A percentile compares a stretch with the other conserved stretches of the same genome.
phyloP scores from a whole-genome alignment of 2,797 vertebrate species.

The Stomatorhinus walkeri region DNA sequence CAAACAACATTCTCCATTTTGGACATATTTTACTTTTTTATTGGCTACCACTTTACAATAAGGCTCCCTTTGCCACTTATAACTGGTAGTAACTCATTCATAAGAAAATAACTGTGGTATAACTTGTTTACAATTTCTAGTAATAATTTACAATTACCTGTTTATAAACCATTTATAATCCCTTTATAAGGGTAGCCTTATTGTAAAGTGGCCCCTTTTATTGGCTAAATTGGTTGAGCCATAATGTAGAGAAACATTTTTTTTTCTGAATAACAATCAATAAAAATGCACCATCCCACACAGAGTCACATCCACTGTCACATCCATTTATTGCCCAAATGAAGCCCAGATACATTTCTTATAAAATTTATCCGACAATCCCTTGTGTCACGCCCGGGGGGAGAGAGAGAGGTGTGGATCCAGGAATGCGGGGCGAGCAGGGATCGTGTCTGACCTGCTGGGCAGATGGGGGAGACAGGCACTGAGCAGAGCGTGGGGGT shows the following conservation, averaged over 20 bases:
- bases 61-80: background rate
- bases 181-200: too few species aligned
- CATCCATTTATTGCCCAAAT: background rate
- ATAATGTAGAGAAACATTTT: background rate
- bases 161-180: too few species aligned
- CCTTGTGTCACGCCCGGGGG: too few species aligned
- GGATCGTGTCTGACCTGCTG: too few species aligned
- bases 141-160: too few species aligned
- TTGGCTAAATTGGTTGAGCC: background rate
- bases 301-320: background rate
- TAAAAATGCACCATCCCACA: background rate
- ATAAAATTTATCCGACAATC: background rate
- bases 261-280: background rate
- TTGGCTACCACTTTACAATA: background rate
- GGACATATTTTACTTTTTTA: background rate
- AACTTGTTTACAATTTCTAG: too few species aligned
- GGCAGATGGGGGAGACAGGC: too few species aligned
- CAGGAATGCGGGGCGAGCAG: too few species aligned
- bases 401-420: too few species aligned
- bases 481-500: too few species aligned
- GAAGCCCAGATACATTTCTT: background rate
- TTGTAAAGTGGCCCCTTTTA: too few species aligned
- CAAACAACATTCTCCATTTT: background rate
- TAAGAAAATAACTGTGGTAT: background rate
- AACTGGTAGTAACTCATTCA: background rate